Evolutionary conservation across 2,888 invertebrate species (phyloP), one percentile per base, ranked within the genome.

Genomic region (Drosophila paramelanica): DNA sequence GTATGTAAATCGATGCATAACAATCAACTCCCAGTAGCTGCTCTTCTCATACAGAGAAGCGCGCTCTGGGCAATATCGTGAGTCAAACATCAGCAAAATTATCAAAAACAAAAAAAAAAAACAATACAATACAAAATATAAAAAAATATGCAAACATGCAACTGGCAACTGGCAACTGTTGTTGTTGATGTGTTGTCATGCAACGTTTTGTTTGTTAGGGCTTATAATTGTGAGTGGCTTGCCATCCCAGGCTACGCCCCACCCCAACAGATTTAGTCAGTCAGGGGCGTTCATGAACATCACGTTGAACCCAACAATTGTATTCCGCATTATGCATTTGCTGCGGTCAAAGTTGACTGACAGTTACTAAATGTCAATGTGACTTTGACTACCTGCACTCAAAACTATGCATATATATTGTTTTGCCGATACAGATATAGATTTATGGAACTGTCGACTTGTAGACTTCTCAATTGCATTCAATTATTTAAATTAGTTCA

Each of bases 311-410:
- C 70, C 67, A 57, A 60, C 68, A 76, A 71, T 76, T 70, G 64
- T 59, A 61, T 42, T 57, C 42, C 58, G 55, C 46, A 62, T 56
- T 72, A 64, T 67, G 61, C 51, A 58, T 73, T 67, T 66, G 70
- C 56, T 82, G 76, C 69, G 84, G 84, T 88, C 88, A 88, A 85
- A 85, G 88, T 82, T 85, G 81, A 88, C 77, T 85, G 88, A 75
- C 81, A 82, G 82, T 42, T 41, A 42, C 57, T 67, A 73, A 64
- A 76, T 76, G 51, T 60, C 76, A 69, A 61, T 73, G 60, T 45
- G 14, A 50, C 46, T 39, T 45, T 47, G 38, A 53, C 14, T 42
- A 46, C 43, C 20, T 55, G 45, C 27, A 13, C 39, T 36, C 13
- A 36, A 13, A 11, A 36, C 3, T 45, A n/a, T 20, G 36, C 31